Conservation (phyloP, 2,888 invertebrate genomes). For the Nomada ruficornis region DNA sequence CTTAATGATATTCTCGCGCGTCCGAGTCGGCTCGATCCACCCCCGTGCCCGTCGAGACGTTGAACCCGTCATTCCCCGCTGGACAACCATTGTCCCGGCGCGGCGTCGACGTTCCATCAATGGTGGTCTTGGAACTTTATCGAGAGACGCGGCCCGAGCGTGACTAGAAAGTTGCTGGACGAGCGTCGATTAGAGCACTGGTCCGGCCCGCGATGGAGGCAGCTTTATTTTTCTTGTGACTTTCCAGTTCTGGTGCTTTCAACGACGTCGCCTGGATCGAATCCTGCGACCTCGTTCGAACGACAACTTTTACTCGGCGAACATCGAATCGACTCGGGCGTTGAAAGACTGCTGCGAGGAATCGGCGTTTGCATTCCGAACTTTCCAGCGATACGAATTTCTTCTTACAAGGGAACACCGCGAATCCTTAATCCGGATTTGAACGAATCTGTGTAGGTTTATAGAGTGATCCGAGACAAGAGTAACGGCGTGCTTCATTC, state of each 20-base stretch:
- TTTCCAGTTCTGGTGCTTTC: background rate
- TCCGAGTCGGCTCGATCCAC: constrained; percentile 30
- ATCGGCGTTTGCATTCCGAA: no score
- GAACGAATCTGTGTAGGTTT: no score
- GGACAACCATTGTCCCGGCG: constrained; percentile 44
- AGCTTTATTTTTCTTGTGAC: background rate
- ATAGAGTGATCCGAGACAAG: no score
- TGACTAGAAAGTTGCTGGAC: constrained; percentile 3
- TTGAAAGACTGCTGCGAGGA: no score
- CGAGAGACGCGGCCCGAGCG: background rate
- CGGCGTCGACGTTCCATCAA: constrained; percentile 25
- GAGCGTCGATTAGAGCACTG: background rate
- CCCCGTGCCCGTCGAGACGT: constrained; percentile 47
- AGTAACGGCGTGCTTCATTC: no score
- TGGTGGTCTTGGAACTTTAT: background rate
- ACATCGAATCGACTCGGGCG: no score
- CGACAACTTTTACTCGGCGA: no score
- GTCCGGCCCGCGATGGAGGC: background rate
- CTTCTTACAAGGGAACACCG: no score
- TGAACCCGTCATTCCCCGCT: constrained; percentile 19
- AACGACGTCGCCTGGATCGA: no score
- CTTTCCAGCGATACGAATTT: no score
- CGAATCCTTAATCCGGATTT: no score
- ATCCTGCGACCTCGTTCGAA: no score
- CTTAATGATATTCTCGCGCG: constrained; percentile 61